phyloP scores from a whole-genome alignment of 2,797 vertebrate species.

The Triplophysa yarkandensis region DNA sequence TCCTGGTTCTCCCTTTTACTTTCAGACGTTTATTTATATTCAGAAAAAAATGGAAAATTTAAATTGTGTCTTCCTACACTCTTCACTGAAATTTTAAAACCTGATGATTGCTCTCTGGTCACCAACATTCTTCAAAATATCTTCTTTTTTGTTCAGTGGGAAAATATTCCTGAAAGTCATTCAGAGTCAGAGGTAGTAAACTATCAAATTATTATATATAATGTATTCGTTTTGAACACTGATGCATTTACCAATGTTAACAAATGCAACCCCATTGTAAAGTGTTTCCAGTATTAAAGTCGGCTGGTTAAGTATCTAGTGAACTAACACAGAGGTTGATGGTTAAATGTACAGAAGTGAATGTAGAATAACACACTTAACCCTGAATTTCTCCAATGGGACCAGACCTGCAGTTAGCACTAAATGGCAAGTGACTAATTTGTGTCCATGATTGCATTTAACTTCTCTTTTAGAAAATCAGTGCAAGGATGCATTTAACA shows the following conservation, averaged over 20 bases:
- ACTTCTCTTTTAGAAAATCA: conserved; percentile 26
- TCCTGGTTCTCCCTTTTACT: neutral
- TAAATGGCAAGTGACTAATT: conserved; percentile 41
- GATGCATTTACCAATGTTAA: neutral
- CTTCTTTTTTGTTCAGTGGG: too few relatives aligned
- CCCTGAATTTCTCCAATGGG: conserved; percentile 28
- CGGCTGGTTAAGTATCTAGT: conserved; percentile 7
- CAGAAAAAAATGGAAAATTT: too few relatives aligned
- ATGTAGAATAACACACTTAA: conserved; percentile 34
- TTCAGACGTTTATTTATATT: neutral
- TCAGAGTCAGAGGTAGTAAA: too few relatives aligned
- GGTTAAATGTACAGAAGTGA: neutral
- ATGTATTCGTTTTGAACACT: too few relatives aligned
- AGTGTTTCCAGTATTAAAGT: too few relatives aligned
- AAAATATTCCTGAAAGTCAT: too few relatives aligned
- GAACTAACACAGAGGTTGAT: conserved; percentile 7
- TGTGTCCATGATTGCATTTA: conserved; percentile 30
- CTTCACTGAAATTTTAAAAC: too few relatives aligned
- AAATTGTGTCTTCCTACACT: too few relatives aligned
- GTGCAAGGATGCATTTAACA: conserved; percentile 14
- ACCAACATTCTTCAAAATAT: neutral
- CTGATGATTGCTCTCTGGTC: neutral
- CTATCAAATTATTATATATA: too few relatives aligned
- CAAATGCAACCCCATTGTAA: neutral
- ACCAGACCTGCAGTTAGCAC: conserved; percentile 27